phyloP scores from a whole-genome alignment of 2,888 invertebrate species.

The Onthophagus sagittarius region DNA sequence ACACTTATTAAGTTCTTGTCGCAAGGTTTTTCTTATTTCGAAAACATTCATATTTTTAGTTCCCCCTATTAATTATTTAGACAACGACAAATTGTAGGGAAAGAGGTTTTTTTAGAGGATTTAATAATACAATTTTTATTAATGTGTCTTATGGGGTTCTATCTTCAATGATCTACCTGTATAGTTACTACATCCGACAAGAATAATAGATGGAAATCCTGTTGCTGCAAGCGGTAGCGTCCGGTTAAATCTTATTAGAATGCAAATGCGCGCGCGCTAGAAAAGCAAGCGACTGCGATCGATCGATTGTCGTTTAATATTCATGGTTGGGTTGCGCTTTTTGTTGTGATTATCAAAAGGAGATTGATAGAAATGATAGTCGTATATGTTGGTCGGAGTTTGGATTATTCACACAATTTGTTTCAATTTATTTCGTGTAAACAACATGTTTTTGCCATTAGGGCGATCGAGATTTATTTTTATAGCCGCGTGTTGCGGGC shows the following conservation, averaged over 20 bases:
- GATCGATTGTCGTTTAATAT: slow-evolving; percentile 5
- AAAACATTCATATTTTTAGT: too few species aligned
- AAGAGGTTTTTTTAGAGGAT: too few species aligned
- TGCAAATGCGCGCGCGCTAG: slow-evolving; percentile 1
- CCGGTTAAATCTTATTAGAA: slow-evolving; percentile 3
- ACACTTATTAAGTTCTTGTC: neutral
- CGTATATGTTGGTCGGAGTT: neutral
- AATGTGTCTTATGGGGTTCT: too few species aligned
- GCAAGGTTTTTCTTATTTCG: neutral
- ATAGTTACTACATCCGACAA: neutral
- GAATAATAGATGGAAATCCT: neutral
- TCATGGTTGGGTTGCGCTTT: neutral
- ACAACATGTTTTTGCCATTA: slow-evolving; percentile 1
- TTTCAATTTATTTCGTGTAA: slow-evolving; percentile 13
- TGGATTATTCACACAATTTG: slow-evolving; percentile 5
- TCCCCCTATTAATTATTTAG: too few species aligned
- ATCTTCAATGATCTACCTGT: too few species aligned
- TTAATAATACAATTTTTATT: too few species aligned
- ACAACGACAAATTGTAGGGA: too few species aligned
- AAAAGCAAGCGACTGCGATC: neutral
- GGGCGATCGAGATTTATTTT: neutral
- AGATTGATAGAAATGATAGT: slow-evolving; percentile 4
- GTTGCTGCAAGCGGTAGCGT: neutral
- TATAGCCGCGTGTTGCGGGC: neutral
- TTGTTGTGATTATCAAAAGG: slow-evolving; percentile 6